These are phyloP conservation scores for Portevinia maculata DNA, from an alignment of 2,888 invertebrate genomes.

Conservation along the genomic window DNA sequence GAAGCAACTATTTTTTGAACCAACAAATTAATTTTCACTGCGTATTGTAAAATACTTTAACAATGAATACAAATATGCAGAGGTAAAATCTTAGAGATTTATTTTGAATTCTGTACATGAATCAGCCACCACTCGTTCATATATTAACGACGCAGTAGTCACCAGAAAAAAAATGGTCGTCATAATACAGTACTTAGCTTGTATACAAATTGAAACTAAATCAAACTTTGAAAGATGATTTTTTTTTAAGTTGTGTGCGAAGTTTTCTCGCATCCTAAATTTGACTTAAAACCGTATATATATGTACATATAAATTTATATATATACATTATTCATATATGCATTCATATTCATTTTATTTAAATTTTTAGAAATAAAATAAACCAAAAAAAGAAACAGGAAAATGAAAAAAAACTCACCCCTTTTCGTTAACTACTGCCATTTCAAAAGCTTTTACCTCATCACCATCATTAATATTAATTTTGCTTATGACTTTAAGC, in stretches of 20 bases:
- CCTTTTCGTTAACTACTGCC: background rate
- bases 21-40: too few relatives aligned
- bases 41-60: too few relatives aligned
- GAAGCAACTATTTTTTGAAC: too few relatives aligned
- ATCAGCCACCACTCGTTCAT: conserved; percentile 39
- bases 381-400: too few relatives aligned
- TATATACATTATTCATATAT: too few relatives aligned
- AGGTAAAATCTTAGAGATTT: too few relatives aligned
- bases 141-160: conserved; percentile 62
- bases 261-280: too few relatives aligned
- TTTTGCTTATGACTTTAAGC: conserved; percentile 1
- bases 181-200: background rate
- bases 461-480: background rate
- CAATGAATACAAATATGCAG: background rate
- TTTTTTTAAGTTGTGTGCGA: background rate
- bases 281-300: too few relatives aligned
- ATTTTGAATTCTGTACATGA: conserved; percentile 34
- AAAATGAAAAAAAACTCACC: conserved; percentile 1
- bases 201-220: background rate
- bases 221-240: background rate
- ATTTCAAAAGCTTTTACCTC: conserved; percentile 8
- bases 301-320: background rate
- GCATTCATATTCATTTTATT: too few relatives aligned
- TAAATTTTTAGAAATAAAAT: background rate
- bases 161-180: conserved; percentile 7